phyloP scores from a whole-genome alignment of 2,888 invertebrate genomes.

The Drosophila anomalata region DNA sequence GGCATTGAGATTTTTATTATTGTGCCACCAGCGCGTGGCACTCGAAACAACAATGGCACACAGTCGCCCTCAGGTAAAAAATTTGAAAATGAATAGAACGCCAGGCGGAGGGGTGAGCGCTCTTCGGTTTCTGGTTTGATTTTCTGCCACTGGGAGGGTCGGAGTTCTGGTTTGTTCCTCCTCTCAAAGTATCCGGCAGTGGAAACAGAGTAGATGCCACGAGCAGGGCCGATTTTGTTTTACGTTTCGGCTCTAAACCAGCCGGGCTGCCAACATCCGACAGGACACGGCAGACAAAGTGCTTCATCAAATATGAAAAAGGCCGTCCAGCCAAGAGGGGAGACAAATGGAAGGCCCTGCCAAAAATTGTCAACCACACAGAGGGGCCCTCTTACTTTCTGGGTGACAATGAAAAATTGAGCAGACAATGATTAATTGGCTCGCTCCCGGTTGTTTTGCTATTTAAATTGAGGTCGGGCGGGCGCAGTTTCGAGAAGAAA shows the following conservation, averaged over 20 bases:
- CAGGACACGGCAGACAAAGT: constrained; percentile 52
- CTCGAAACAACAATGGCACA: constrained; percentile 43
- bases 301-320: constrained; percentile 74
- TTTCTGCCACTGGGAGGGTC: constrained; percentile 9
- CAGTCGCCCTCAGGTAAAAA: constrained; percentile 28
- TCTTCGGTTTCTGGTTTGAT: constrained; percentile 20
- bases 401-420: constrained; percentile 58
- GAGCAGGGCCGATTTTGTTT: constrained; percentile 1
- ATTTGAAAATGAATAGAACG: constrained; percentile 37
- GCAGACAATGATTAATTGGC: constrained; percentile 75
- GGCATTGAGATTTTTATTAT: constrained; percentile 29
- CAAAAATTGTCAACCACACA: constrained; percentile 39
- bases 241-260: not conserved
- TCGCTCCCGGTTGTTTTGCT: constrained; percentile 41
- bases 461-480: constrained; percentile 54
- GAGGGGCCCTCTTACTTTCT: constrained; percentile 9
- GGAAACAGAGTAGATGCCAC: constrained; percentile 30
- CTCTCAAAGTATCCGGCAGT: constrained; percentile 26
- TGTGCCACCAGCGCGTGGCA: constrained; percentile 46
- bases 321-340: constrained; percentile 7
- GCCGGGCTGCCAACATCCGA: not conserved
- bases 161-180: constrained; percentile 20
- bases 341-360: constrained; percentile 8
- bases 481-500: constrained; percentile 6
- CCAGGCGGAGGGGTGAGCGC: constrained; percentile 32